Evolutionary conservation across 2,888 invertebrate genomes (phyloP), one percentile per base, ranked within the genome.

Genomic region (Hydroisotoma schaefferi): DNA sequence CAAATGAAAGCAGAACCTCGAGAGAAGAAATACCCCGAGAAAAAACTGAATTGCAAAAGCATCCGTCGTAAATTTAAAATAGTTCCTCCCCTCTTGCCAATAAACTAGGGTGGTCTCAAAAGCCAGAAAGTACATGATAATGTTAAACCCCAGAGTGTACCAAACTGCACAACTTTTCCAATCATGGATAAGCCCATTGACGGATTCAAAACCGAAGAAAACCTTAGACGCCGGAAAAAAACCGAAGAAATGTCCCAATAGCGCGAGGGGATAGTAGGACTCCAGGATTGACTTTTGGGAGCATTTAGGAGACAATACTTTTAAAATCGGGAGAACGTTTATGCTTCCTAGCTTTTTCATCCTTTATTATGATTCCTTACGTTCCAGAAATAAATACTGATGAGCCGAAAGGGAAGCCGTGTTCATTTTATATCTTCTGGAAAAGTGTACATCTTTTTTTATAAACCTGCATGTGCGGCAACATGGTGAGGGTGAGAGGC

Each of bases 31-130:
- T 3, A 65, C 53, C 4, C 56, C 55, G 2, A 65, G 38, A 29
- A 65, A 65, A 22, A 59, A 52, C 46, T 58, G 61, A 37, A 65
- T 55, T 26, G 64, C 61, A 48, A 65, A 65, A 15, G 55, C 54
- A 52, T 65, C 64, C 2, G 61, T 61, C 2, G 53, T 47, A 37
- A 59, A 63, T 22, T 59, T 59, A 26, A 63, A 63, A 18, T 59
- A 49, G n/a, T 40, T 28, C 15, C 59, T 37, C 12, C 59, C 59
- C 18, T 52, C 18, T 10, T 46, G 15, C 63, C 63, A 58, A 25
- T 56, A 65, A 6, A 27, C 55, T 1, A 29, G 28, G 12, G 58
- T 65, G 1, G 44, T n/a, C 29, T 65, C 64, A 20, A 28, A 40
- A 12, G 33, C 8, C 8, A 33, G 15, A 15, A 33, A 10, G 33